phyloP scores from a whole-genome alignment of 1,140 invertebrate genomes.

The Drosophila pallidifrons region DNA sequence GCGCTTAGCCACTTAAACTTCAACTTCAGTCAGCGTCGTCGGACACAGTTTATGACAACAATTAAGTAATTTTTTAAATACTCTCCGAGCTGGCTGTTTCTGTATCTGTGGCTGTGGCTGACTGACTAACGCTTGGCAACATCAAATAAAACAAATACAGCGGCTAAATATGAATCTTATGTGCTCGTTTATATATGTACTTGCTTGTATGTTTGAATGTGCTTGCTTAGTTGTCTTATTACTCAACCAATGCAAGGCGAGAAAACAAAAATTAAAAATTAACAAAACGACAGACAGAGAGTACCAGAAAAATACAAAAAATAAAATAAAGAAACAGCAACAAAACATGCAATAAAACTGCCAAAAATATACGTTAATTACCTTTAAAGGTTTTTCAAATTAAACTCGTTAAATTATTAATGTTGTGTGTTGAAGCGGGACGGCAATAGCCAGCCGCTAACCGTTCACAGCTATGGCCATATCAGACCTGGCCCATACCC shows the following conservation, averaged over 20 bases:
- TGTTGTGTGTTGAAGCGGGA: slow-evolving; percentile 45
- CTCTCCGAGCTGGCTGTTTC: slow-evolving; percentile 42
- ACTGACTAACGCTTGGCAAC: slow-evolving; percentile 64
- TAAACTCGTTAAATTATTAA: slow-evolving; percentile 82
- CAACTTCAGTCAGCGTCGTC: slow-evolving; percentile 43
- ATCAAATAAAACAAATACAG: slow-evolving; percentile 70
- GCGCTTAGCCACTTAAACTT: slow-evolving; percentile 49
- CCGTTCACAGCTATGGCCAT: slow-evolving; percentile 54
- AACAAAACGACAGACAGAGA: slow-evolving; percentile 9
- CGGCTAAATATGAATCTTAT: slow-evolving; percentile 57
- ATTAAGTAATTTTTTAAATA: slow-evolving; percentile 84
- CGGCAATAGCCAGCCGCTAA: slow-evolving; percentile 34
- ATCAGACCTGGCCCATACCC: slow-evolving; percentile 21
- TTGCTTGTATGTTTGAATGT: background rate
- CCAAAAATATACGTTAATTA: slow-evolving; percentile 84
- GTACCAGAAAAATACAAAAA: slow-evolving; percentile 14
- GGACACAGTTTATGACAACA: slow-evolving; percentile 79
- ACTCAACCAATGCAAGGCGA: slow-evolving; percentile 63
- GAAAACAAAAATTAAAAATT: slow-evolving; percentile 35
- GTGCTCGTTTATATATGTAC: slow-evolving; percentile 45
- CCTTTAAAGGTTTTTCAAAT: slow-evolving; percentile 84
- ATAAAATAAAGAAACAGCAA: slow-evolving; percentile 31
- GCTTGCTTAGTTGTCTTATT: slow-evolving; percentile 56
- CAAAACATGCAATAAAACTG: slow-evolving; percentile 78
- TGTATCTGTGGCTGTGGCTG: background rate